A percentile compares a stretch with the other conserved stretches of the same genome.
These are phyloP conservation scores for Lepisosteus osseus DNA, from an alignment of 2,113 vertebrate genomes.

Conservation along the genomic window DNA sequence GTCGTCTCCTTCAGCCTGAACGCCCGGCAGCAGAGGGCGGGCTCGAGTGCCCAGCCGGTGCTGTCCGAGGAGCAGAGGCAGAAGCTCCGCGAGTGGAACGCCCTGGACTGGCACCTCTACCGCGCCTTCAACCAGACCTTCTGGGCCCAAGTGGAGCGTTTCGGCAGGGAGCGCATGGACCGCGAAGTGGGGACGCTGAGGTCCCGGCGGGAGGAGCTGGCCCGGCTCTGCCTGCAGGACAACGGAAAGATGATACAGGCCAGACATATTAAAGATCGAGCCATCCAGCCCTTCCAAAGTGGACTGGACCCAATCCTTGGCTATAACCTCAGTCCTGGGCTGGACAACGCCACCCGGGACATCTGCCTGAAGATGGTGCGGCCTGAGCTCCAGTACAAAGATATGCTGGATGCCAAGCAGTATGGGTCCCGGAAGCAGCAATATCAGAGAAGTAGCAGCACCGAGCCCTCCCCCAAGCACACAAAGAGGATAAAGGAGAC, in stretches of 20 bases:
- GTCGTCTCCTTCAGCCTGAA: slow-evolving; percentile 78
- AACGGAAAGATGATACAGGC: slow-evolving; percentile 41
- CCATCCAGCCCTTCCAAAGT: slow-evolving; percentile 72
- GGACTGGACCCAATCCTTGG: slow-evolving; percentile 76
- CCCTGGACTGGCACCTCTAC: slow-evolving; percentile 82
- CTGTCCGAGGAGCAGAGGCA: slow-evolving; percentile 49
- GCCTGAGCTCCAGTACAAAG: slow-evolving; percentile 79
- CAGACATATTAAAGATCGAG: slow-evolving; percentile 47
- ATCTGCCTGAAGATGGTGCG: slow-evolving; percentile 64
- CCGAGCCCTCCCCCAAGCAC: too few relatives aligned
- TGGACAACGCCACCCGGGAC: slow-evolving; percentile 49
- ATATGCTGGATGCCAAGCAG: slow-evolving; percentile 62
- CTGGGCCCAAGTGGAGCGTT: slow-evolving; percentile 65
- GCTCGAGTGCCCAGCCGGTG: slow-evolving; percentile 26
- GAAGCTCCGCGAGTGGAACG: slow-evolving; percentile 67
- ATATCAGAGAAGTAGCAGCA: too few relatives aligned
- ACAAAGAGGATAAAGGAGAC: too few relatives aligned
- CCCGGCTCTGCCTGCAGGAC: slow-evolving; percentile 62
- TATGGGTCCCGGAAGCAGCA: slow-evolving; percentile 19
- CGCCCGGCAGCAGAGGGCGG: slow-evolving; percentile 49
- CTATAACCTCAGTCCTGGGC: slow-evolving; percentile 66
- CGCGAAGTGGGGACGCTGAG: slow-evolving; percentile 62
- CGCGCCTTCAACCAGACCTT: slow-evolving; percentile 79
- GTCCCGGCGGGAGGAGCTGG: slow-evolving; percentile 51
- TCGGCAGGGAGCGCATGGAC: slow-evolving; percentile 55